These are phyloP conservation scores for Nothura maculosa DNA, from an alignment of 2,797 vertebrate genomes.

Conservation along the genomic window DNA sequence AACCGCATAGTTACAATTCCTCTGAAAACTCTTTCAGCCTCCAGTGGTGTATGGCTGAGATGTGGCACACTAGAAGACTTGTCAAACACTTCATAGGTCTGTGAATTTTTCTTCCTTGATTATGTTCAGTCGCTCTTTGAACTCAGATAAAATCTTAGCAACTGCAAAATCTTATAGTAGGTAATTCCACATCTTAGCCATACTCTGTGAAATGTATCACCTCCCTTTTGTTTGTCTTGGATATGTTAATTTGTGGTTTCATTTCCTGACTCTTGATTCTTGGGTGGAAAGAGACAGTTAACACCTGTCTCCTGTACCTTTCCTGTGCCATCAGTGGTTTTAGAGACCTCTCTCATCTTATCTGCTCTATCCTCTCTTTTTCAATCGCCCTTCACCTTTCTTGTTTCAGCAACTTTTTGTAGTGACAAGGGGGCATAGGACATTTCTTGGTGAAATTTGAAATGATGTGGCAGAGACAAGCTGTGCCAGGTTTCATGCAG, in stretches of 20 bases:
- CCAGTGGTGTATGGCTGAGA: not conserved
- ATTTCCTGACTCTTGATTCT: slow-evolving; percentile 4
- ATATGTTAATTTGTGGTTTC: not conserved
- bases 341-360: not conserved
- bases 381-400: not conserved
- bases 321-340: not conserved
- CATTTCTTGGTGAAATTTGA: not conserved
- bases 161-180: not conserved
- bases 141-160: not conserved
- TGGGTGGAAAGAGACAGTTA: not conserved
- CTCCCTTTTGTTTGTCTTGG: not conserved
- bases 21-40: not conserved
- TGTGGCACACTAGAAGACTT: not conserved
- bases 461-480: not conserved
- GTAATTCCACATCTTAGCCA: not conserved
- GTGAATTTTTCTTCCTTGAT: not conserved
- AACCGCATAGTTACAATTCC: not conserved
- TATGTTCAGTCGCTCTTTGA: not conserved
- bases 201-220: not conserved
- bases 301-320: not conserved
- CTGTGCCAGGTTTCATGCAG: not conserved
- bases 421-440: not conserved
- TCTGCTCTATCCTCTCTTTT: not conserved
- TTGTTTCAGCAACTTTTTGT: not conserved
- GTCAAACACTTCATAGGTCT: not conserved